Evolutionary conservation across 1,140 invertebrate genomes (phyloP), one percentile per base, ranked within the genome.

Genomic region (Ptiloglossa arizonensis): DNA sequence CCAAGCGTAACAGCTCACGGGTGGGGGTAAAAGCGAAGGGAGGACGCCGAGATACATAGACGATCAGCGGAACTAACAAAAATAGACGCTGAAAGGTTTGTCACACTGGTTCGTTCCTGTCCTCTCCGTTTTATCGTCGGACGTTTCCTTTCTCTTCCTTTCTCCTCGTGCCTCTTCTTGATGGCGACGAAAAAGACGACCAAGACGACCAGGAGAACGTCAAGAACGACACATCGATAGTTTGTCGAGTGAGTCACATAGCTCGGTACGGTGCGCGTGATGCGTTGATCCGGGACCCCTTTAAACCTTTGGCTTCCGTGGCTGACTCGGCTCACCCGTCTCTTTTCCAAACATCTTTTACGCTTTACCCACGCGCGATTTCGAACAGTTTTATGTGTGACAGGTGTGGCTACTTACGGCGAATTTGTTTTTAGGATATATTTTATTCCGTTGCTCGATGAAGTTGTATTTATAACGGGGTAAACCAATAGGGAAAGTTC

Each of bases 1-100:
- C 46, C 56, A 27, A 35, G 22, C 78, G 62, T 75, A 66, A 69
- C 63, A 22, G 32, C 29, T 24, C 3, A 11, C 38, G 32, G 32
- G 4, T 15, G 52, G n/a, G 41, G 67, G 35, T 19, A 48, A 54
- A 17, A 48, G n/a, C 9, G 48, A 46, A n/a, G 62, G n/a, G 24
- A 44, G 29, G 48, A 5, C 1, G 13, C 22, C 50, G 29, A 38
- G 32, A 56, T 35, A 17, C 27, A 46, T 44, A 35, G 29, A 13
- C 29, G 77, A 69, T 72, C 81, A 72, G 59, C 77, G 68, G 62
- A 81, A 69, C 78, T 76, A 85, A 85, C 82, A 85, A 78, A 85
- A 85, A 85, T 84, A 85, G 83, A 85, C 79, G 54, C 50, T 70
- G 64, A 56, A 67, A 73, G 72, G 44, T 77, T 64, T 79, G 75